Conservation (phyloP, 2,797 vertebrate species). For the Lutjanus argentimaculatus region DNA sequence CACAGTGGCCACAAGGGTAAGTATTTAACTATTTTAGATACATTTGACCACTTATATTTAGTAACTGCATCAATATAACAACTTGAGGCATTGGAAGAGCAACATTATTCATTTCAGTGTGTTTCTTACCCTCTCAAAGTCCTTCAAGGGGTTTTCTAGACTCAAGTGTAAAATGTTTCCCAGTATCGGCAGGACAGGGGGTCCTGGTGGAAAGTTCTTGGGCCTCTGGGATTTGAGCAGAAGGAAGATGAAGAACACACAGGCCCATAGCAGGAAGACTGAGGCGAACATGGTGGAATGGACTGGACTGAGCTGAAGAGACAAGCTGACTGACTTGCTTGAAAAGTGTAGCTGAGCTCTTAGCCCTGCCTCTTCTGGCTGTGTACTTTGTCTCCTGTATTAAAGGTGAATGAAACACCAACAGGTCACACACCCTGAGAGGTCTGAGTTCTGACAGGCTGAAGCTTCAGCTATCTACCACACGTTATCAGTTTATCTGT, state of each 20-base stretch:
- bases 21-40: neutral
- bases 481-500: neutral
- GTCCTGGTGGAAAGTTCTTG: slow-evolving; percentile 78
- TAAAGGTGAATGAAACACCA: neutral
- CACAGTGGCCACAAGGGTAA: neutral
- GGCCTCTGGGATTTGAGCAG: slow-evolving; percentile 59
- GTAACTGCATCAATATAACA: neutral
- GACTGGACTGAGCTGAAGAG: neutral
- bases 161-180: slow-evolving; percentile 70
- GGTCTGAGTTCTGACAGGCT: neutral
- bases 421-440: neutral
- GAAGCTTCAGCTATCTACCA: neutral
- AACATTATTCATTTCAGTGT: neutral
- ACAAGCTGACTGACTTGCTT: neutral
- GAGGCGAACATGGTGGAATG: slow-evolving; percentile 56
- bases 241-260: slow-evolving; percentile 49
- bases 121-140: slow-evolving; percentile 72
- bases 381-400: slow-evolving; percentile 20
- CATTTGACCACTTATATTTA: neutral
- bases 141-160: slow-evolving; percentile 67
- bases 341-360: neutral
- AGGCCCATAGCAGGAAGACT: slow-evolving; percentile 57
- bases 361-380: neutral
- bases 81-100: neutral
- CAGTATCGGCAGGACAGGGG: slow-evolving; percentile 55